phyloP scores from a whole-genome alignment of 2,797 vertebrate species.

The Phylloscopus collybita region DNA sequence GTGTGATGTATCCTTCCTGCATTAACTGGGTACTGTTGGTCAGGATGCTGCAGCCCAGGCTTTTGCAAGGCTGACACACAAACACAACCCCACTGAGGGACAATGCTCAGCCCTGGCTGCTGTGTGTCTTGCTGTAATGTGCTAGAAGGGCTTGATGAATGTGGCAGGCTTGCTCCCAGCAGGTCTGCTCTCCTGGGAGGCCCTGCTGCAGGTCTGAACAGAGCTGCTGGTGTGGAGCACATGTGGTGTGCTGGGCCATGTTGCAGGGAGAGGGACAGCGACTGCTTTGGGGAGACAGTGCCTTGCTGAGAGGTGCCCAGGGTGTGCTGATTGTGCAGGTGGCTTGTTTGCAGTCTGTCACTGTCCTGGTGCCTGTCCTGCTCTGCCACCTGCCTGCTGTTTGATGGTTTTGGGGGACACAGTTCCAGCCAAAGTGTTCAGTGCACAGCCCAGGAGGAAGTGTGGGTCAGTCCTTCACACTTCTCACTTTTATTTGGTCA shows the following conservation, averaged over 20 bases:
- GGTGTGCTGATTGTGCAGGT: neutral
- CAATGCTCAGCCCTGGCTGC: neutral
- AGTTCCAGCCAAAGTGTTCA: neutral
- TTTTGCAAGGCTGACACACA: neutral
- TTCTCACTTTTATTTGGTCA: neutral
- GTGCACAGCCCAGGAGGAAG: neutral
- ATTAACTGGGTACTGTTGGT: neutral
- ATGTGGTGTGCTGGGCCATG: neutral
- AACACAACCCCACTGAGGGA: neutral
- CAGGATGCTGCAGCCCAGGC: neutral
- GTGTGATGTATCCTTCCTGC: neutral
- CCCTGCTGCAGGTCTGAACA: neutral
- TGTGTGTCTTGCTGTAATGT: neutral
- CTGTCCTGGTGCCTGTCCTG: neutral
- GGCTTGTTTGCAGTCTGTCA: neutral
- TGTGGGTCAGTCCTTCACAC: neutral
- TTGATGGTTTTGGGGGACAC: fast-evolving
- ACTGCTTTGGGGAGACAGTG: neutral
- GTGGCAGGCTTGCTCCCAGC: neutral
- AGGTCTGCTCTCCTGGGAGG: neutral
- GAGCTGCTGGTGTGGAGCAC: neutral
- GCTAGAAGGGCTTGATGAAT: neutral
- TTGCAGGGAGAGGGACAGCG: neutral
- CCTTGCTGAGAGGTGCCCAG: neutral
- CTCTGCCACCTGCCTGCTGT: fast-evolving